A percentile compares a stretch with the other conserved stretches of the same genome.
phyloP scores from a whole-genome alignment of 1,140 invertebrate genomes.

The Drosophila virilis region DNA sequence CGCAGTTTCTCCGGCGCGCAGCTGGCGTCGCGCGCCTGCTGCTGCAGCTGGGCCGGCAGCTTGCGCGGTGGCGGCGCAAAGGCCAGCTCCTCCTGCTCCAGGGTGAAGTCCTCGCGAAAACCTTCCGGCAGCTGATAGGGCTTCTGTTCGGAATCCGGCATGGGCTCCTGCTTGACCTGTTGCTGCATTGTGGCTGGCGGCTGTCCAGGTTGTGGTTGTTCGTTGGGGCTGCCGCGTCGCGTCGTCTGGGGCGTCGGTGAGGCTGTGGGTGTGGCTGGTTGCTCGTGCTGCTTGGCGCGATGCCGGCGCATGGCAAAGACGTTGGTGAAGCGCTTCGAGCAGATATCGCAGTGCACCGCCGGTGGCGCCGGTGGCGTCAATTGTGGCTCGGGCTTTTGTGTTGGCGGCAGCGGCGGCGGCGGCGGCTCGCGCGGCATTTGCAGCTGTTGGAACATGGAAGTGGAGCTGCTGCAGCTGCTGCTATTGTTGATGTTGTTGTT shows the following conservation, averaged over 20 bases:
- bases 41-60: conserved; percentile 87
- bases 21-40: conserved; percentile 87
- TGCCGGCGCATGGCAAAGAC: conserved; percentile 85
- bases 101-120: conserved; percentile 78
- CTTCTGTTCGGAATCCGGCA: conserved; percentile 35
- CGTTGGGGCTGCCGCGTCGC: conserved; percentile 48
- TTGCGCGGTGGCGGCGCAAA: conserved; percentile 86
- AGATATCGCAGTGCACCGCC: conserved; percentile 85
- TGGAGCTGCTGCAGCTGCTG: conserved; percentile 31
- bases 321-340: conserved; percentile 85
- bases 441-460: conserved; percentile 60
- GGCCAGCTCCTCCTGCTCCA: conserved; percentile 86
- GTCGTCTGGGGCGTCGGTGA: conserved; percentile 38
- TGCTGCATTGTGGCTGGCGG: conserved; percentile 1
- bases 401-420: neutral
- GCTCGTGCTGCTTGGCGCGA: conserved; percentile 85
- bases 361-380: conserved; percentile 53
- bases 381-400: conserved; percentile 51
- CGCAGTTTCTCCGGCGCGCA: conserved; percentile 89
- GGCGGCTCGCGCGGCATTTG: conserved; percentile 57
- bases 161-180: conserved; percentile 17
- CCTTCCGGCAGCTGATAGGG: conserved; percentile 80
- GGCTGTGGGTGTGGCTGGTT: conserved; percentile 31
- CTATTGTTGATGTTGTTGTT: conserved; percentile 60
- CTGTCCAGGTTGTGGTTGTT: conserved; percentile 16